Conservation (phyloP, 2,113 vertebrate species). For the Colistium nudipinnis region DNA sequence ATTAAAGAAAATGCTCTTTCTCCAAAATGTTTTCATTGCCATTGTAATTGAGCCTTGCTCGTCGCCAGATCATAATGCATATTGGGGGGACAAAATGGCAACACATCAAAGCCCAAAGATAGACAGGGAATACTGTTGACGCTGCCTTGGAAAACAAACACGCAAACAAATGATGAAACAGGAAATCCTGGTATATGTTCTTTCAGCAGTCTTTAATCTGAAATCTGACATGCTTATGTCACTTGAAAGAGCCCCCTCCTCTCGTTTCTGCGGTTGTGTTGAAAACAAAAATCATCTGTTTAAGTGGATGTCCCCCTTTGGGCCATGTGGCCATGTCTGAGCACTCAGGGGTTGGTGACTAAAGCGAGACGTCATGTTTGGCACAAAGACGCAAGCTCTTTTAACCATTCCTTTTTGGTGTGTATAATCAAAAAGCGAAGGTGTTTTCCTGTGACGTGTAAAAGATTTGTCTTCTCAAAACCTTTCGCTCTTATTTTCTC, state of each 20-base stretch:
- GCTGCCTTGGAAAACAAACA: slow-evolving; percentile 63
- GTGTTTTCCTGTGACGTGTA: slow-evolving; percentile 19
- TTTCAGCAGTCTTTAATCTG: slow-evolving; percentile 54
- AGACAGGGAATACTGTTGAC: slow-evolving; percentile 46
- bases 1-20: slow-evolving; percentile 31
- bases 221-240: slow-evolving; percentile 46
- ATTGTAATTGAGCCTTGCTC: slow-evolving; percentile 28
- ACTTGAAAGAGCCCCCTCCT: slow-evolving; percentile 21
- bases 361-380: slow-evolving; percentile 68
- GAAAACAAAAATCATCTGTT: slow-evolving; percentile 70
- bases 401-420: slow-evolving; percentile 44
- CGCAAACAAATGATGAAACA: slow-evolving; percentile 57
- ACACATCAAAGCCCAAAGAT: slow-evolving; percentile 52
- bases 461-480: slow-evolving; percentile 5
- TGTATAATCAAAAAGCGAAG: slow-evolving; percentile 36
- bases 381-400: slow-evolving; percentile 46
- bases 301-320: slow-evolving; percentile 47
- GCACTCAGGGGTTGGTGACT: slow-evolving; percentile 52
- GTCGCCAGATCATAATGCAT: slow-evolving; percentile 30
- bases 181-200: slow-evolving; percentile 47
- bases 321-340: slow-evolving; percentile 47
- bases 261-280: slow-evolving; percentile 46
- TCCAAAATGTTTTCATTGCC: slow-evolving; percentile 34
- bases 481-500: not conserved
- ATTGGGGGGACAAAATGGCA: slow-evolving; percentile 41